A percentile compares a stretch with the other conserved stretches of the same genome.
Evolutionary conservation across 2,797 vertebrate genomes (phyloP).

Genomic region (Nasua narica): DNA sequence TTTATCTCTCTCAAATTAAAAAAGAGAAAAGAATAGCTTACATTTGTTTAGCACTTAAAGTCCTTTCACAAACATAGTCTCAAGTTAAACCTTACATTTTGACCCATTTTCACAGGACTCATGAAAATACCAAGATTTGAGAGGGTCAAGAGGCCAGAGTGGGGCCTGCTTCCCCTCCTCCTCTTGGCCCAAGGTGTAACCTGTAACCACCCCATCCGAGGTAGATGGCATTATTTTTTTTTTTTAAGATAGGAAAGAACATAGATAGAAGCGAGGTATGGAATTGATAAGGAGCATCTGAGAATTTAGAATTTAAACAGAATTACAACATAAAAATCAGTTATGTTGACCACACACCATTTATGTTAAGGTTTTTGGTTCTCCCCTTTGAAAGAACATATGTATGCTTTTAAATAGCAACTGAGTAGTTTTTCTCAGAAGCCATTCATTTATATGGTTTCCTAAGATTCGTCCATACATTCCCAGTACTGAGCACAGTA

Average conservation of each 20-base stretch:
- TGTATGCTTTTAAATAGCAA: background rate
- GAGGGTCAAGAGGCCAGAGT: background rate
- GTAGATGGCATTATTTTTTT: background rate
- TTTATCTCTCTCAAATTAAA: too few relatives aligned
- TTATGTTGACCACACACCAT: background rate
- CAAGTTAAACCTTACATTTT: background rate
- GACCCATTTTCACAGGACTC: background rate
- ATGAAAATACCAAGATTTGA: background rate
- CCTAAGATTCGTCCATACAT: background rate
- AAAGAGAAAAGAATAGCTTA: background rate
- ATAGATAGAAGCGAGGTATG: background rate
- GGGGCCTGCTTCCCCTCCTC: background rate
- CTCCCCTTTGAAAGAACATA: background rate
- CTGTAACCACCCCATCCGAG: background rate
- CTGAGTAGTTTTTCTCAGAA: background rate
- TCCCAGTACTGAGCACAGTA: background rate
- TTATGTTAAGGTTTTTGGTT: background rate
- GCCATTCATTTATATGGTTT: background rate
- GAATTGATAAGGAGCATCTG: background rate
- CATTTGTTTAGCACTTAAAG: background rate
- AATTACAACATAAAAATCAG: constrained; percentile 28
- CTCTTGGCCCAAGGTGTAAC: background rate
- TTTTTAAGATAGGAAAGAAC: constrained; percentile 10
- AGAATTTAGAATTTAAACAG: constrained; percentile 18
- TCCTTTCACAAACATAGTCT: background rate